Base-by-base conservation (phyloP, 2,888 invertebrate species). In the Polietes domitor region DNA sequence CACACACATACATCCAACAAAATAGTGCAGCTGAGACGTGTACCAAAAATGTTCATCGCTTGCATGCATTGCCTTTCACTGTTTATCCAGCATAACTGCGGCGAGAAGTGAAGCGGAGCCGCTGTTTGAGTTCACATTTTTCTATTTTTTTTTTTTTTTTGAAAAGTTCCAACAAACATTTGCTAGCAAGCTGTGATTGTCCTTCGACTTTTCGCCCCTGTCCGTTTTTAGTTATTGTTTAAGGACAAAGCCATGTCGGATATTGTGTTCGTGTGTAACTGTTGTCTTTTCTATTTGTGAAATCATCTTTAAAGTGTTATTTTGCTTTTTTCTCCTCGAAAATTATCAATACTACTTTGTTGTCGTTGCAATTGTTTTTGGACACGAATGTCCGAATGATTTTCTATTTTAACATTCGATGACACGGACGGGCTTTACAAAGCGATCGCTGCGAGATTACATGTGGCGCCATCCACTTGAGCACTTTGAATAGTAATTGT, bases 21-120 rank as follows among this genome's bases (percentile, higher is more conserved):
- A 73, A 73, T 73, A 78, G 28, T 80, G 75, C 83, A 83, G 83
- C 77, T 83, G 83, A 75, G 65, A 80, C 80, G 50, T 75, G 77
- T 55, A 80, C 37, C 63, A 58, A 68, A 68, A 68, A 65, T 70
- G 61, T 77, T 73, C 58, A 65, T 77, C 17, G 47, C 21, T 68
- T 68, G 68, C 37, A 65, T 41, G 17, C 43, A 41, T 76, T 41
- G 73, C 61, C 79, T 74, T 74, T 72, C 70, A n/a, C 47, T n/a
- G 47, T n/a, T n/a, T 47, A 2, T 2, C 58, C 58, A 24, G 43
- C 17, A n/a, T 68, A 7, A 24, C 9, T 41, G 3, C 43, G n/a
- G 21, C 12, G 0, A 3, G 43, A 43, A 41, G 10, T 37, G 12
- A 12, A 63, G 12, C 41, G 41, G 19, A 1, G 43, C 24, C 12